Evolutionary conservation across 2,113 vertebrate species (phyloP).

Genomic region (Petrocephalus microphthalmus): DNA sequence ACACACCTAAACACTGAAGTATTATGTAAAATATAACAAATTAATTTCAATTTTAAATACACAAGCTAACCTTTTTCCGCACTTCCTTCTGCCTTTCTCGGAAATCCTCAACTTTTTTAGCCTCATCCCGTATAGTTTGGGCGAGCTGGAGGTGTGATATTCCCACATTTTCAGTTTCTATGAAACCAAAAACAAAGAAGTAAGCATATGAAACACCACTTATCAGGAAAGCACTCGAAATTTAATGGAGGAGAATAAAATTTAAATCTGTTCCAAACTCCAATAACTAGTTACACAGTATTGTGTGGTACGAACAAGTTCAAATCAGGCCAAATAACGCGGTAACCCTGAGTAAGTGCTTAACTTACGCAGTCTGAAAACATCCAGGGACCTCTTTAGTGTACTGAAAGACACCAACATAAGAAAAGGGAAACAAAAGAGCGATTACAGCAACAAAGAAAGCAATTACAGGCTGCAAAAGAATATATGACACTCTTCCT

Average conservation of each 20-base stretch:
- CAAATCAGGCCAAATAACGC: not conserved
- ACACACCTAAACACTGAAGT: not conserved
- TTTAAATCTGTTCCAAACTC: not conserved
- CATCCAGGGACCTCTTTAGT: conserved; percentile 78
- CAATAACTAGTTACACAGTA: not conserved
- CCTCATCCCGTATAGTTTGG: conserved; percentile 78
- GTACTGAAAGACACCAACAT: conserved; percentile 65
- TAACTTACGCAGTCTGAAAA: conserved; percentile 88
- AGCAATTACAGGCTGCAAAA: not conserved
- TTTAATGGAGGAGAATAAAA: not conserved
- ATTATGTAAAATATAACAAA: not conserved
- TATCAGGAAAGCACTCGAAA: not conserved
- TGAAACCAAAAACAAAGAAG: not conserved
- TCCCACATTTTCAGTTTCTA: conserved; percentile 76
- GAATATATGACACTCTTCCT: not conserved
- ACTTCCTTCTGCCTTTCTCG: conserved; percentile 81
- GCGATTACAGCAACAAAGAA: not conserved
- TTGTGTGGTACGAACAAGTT: not conserved
- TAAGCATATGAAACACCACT: not conserved
- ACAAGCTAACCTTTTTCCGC: conserved; percentile 69
- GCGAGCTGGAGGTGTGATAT: conserved; percentile 82
- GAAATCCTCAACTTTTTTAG: conserved; percentile 88
- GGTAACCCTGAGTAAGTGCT: not conserved
- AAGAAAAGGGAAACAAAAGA: not conserved
- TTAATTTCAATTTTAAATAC: not conserved